Conservation (phyloP, 2,888 invertebrate genomes). For the Ornithoptera alexandrae region DNA sequence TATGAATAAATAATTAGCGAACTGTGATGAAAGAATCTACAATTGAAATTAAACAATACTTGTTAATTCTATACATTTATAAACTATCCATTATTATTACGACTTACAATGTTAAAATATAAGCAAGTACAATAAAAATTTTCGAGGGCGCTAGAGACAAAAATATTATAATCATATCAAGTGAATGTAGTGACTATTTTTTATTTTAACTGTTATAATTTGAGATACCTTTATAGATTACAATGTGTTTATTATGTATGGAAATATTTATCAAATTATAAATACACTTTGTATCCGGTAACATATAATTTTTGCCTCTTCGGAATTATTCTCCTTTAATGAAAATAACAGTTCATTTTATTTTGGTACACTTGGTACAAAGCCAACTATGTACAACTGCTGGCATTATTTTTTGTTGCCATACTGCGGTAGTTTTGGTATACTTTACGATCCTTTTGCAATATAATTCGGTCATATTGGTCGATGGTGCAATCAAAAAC, state of each 20-base stretch:
- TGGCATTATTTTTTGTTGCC: constrained; percentile 12
- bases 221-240: not conserved
- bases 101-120: not conserved
- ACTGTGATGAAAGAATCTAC: constrained; percentile 31
- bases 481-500: constrained; percentile 22
- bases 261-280: not conserved
- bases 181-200: too few species aligned
- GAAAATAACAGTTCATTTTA: constrained; percentile 1
- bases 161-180: not conserved
- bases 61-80: constrained; percentile 10
- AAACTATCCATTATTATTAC: not conserved
- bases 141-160: constrained; percentile 28
- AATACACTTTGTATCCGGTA: not conserved
- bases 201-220: not conserved
- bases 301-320: not conserved
- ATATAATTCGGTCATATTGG: constrained; percentile 30
- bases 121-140: constrained; percentile 24
- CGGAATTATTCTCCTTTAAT: not conserved
- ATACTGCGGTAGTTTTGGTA: constrained; percentile 11
- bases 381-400: constrained; percentile 18
- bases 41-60: not conserved
- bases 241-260: not conserved
- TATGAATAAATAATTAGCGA: constrained; percentile 32
- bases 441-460: constrained; percentile 21
- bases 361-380: constrained; percentile 16